These are phyloP conservation scores for Hydrocynus forskahlii DNA, from an alignment of 2,797 vertebrate genomes.

Conservation along the genomic window DNA sequence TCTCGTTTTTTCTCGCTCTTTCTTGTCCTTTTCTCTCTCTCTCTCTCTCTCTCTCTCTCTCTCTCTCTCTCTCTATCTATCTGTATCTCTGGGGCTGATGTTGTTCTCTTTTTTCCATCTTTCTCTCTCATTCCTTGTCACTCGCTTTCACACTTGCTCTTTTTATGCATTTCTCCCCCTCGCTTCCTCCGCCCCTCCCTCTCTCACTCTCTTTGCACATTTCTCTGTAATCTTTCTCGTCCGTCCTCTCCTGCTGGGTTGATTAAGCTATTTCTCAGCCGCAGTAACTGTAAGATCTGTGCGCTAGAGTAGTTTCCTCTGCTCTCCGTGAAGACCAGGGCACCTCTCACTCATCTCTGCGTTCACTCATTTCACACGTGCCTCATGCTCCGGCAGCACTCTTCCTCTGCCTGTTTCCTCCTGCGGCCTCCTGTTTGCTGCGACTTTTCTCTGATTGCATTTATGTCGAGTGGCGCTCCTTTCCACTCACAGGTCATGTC, in stretches of 20 bases:
- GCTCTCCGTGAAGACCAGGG: constrained; percentile 4
- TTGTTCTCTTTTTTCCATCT: neutral
- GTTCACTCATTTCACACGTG: constrained; percentile 7
- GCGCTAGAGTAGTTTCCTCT: constrained; percentile 1
- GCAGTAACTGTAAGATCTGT: neutral
- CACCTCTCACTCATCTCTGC: neutral
- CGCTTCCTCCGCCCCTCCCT: neutral
- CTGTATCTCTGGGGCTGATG: neutral
- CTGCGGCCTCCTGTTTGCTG: constrained; percentile 4
- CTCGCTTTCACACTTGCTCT: neutral
- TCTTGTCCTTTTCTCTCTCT: neutral
- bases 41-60: neutral
- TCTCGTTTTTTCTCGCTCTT: neutral
- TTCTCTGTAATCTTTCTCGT: constrained; percentile 34
- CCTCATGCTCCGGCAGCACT: neutral
- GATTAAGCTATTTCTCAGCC: constrained; percentile 46
- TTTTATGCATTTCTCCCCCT: neutral
- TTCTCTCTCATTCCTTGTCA: neutral
- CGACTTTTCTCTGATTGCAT: constrained; percentile 1
- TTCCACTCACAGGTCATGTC: constrained; percentile 13
- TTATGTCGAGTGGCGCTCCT: neutral
- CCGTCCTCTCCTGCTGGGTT: constrained; percentile 35
- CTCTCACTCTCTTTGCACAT: neutral
- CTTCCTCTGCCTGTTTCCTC: constrained; percentile 3
- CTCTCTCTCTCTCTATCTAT: neutral